Base-by-base conservation (phyloP, 2,888 invertebrate genomes). In the Dione juno region DNA sequence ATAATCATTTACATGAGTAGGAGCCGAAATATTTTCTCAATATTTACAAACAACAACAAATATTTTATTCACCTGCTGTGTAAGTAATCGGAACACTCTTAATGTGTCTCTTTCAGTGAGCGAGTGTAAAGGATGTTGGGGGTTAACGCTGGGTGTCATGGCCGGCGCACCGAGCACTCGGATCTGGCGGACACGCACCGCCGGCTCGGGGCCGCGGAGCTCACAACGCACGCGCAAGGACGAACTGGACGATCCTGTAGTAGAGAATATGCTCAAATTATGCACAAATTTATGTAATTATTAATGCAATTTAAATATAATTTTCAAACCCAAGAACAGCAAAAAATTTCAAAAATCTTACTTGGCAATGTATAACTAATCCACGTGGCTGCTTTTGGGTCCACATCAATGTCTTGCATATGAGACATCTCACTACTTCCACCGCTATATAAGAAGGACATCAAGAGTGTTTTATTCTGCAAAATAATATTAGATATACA, bases 81-180 rank as follows among this genome's bases (percentile, higher is more conserved):
- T 66, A 6, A 99, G 96, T 9, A 98, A 94, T 14, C 98, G 94
- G 87, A 99, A 99, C 0, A 99, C 98, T 75, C 97, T 94, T 52
- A 99, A 92, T 0, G 99, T 99, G 89, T 99, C 99, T 0, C 96
- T 94, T 88, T 99, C 99, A 78, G 98, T 97, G 81, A 97, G 96
- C 72, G 96, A 94, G 82, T 98, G 98, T 76, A 98, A 96, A 19
- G 98, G 96, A 40, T 95, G 94, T 43, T 92, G 78, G 1, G 86
- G 85, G 3, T 82, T 73, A 13, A 8, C 1, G 76, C 72, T 16
- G 75, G 52, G 80, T 71, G 10, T 21, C 1, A 78, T 80, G 2
- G 81, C 73, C 1, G 89, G 90, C 45, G 83, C 82, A 45, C 84
- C 80, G 54, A 92, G 80, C 64, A 89, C 86, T 11, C 91, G 88